Evolutionary conservation across 2,113 vertebrate genomes (phyloP).

Genomic region (Chaenogobius annularis): DNA sequence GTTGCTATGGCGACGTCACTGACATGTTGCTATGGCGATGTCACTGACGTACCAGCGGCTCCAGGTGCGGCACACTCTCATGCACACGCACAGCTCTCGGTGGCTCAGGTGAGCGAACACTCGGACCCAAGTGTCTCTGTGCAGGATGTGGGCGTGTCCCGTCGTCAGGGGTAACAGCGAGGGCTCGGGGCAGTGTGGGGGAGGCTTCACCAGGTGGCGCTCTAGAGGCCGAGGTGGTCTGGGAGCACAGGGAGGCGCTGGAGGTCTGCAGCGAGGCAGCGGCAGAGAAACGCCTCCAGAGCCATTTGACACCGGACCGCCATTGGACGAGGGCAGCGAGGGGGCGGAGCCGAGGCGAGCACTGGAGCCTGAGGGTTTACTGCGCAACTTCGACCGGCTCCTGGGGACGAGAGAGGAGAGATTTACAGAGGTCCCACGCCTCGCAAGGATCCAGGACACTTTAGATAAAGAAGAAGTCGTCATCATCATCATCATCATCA

Average conservation of each 20-base stretch:
- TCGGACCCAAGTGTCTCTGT: constrained; percentile 84
- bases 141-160: constrained; percentile 85
- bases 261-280: constrained; percentile 75
- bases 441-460: no score
- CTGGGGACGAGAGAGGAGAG: background rate
- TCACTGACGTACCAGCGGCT: constrained; percentile 82
- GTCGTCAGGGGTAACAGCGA: constrained; percentile 86
- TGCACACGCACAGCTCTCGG: constrained; percentile 87
- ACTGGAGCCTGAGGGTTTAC: constrained; percentile 31
- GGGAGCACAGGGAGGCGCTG: constrained; percentile 82
- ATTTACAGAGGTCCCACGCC: background rate
- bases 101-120: constrained; percentile 88
- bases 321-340: constrained; percentile 66
- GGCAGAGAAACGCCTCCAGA: constrained; percentile 60
- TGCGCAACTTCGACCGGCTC: background rate
- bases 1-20: no score
- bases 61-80: constrained; percentile 92
- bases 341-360: constrained; percentile 34
- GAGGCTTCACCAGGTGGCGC: constrained; percentile 86
- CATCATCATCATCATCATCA: no score
- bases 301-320: constrained; percentile 38
- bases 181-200: constrained; percentile 88
- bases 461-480: no score
- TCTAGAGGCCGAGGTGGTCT: constrained; percentile 84
- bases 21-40: no score